Conservation (phyloP, 2,113 vertebrate genomes). For the Tauraco erythrolophus region DNA sequence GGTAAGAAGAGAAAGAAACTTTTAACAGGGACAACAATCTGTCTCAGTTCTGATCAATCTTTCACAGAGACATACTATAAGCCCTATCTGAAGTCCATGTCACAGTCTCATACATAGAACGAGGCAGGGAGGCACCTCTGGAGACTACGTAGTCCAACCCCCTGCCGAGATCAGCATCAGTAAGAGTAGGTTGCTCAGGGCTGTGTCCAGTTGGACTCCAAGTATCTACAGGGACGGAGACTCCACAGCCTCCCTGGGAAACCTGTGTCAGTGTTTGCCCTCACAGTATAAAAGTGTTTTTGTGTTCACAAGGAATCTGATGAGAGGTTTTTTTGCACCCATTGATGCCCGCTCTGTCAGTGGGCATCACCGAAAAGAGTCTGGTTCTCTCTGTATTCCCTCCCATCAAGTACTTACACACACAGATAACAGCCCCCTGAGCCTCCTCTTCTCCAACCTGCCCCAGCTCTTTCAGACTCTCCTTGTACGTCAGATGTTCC, state of each 20-base stretch:
- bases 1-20: not conserved
- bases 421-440: not conserved
- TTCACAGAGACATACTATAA: not conserved
- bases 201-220: too few relatives aligned
- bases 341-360: not conserved
- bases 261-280: not conserved
- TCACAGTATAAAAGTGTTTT: not conserved
- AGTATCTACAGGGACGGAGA: too few relatives aligned
- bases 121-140: not conserved
- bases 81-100: not conserved
- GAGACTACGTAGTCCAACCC: fast-evolving
- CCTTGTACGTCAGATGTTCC: not conserved
- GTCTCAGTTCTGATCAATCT: not conserved
- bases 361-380: not conserved
- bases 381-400: not conserved
- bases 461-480: not conserved
- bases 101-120: not conserved
- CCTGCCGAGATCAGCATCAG: fast-evolving
- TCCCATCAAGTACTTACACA: not conserved
- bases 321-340: not conserved
- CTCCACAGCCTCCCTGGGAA: not conserved
- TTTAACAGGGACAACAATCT: not conserved
- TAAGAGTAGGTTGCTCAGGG: not conserved
- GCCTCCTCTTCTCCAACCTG: not conserved
- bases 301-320: not conserved